Conservation (phyloP, 2,797 vertebrate species). For the Danio choprae region DNA sequence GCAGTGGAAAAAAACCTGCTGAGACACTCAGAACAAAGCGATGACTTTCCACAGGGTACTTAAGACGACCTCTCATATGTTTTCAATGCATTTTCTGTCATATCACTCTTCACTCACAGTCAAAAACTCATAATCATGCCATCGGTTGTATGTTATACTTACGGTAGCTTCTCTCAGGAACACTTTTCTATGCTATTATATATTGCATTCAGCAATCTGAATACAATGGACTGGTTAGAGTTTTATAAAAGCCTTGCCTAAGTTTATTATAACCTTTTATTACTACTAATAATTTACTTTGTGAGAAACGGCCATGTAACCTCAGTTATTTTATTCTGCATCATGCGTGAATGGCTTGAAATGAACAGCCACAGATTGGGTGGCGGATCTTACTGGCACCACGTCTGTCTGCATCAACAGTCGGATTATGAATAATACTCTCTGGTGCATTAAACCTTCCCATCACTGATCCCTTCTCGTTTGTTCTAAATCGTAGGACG, state of each 20-base stretch:
- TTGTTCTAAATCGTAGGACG: conserved; percentile 63
- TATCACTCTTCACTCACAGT: conserved; percentile 25
- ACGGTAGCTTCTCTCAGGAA: conserved; percentile 66
- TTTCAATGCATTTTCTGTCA: conserved; percentile 29
- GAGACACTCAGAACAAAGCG: conserved; percentile 71
- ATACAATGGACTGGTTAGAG: conserved; percentile 39
- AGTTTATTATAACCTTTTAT: conserved; percentile 16
- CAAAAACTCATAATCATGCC: conserved; percentile 35
- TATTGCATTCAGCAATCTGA: conserved; percentile 4
- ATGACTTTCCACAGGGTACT: conserved; percentile 64
- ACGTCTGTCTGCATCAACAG: conserved; percentile 39
- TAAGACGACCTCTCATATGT: conserved; percentile 49
- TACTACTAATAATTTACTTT: conserved; percentile 26
- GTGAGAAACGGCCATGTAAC: background rate
- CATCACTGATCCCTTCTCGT: conserved; percentile 32
- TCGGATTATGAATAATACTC: conserved; percentile 68
- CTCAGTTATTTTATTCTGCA: background rate
- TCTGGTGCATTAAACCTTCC: conserved; percentile 57
- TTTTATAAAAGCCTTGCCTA: conserved; percentile 25
- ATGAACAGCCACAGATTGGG: conserved; percentile 65
- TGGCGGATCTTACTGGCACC: conserved; percentile 55
- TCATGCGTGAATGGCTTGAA: conserved; percentile 41
- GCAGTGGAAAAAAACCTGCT: conserved; percentile 59
- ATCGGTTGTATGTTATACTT: conserved; percentile 18
- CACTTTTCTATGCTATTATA: conserved; percentile 44